These are phyloP conservation scores for Zaprionus bogoriensis DNA, from an alignment of 2,888 invertebrate genomes.

Conservation along the genomic window DNA sequence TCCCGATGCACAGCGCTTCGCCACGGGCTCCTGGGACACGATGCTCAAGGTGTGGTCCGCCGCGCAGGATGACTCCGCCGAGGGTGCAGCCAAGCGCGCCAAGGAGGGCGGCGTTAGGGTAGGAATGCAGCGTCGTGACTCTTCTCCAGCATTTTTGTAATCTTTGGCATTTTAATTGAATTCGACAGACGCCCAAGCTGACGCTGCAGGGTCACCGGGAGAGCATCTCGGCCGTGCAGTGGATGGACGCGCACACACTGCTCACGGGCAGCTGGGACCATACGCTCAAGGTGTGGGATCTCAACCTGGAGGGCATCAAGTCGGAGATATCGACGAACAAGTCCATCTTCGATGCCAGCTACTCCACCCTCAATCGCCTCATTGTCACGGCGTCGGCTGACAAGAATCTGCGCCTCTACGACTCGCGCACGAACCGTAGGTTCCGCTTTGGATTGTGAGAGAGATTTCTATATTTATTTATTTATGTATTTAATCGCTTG, in stretches of 20 bases:
- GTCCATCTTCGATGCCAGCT: constrained; percentile 93
- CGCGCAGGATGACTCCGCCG: constrained; percentile 85
- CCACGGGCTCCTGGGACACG: constrained; percentile 96
- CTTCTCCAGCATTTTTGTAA: background rate
- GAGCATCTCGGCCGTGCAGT: constrained; percentile 92
- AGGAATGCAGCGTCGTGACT: constrained; percentile 29
- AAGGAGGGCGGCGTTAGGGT: constrained; percentile 84
- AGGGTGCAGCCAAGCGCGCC: constrained; percentile 86
- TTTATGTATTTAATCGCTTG: constrained; percentile 54
- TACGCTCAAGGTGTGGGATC: constrained; percentile 96
- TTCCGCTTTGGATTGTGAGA: background rate
- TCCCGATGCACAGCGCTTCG: constrained; percentile 86
- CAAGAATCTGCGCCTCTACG: constrained; percentile 94
- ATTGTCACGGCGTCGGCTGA: constrained; percentile 95
- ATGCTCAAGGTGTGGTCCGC: constrained; percentile 96
- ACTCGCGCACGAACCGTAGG: constrained; percentile 92
- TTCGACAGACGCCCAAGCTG: constrained; percentile 88
- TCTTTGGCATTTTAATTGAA: background rate
- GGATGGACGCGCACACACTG: constrained; percentile 91
- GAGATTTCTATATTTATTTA: background rate
- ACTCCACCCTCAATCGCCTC: constrained; percentile 89
- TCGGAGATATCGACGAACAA: constrained; percentile 94
- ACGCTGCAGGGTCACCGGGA: constrained; percentile 97
- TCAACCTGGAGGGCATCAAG: constrained; percentile 91
- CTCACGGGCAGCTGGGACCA: constrained; percentile 98